A percentile compares a stretch with the other conserved stretches of the same genome.
phyloP scores from a whole-genome alignment of 2,113 vertebrate genomes.

The Pseudonaja textilis region DNA sequence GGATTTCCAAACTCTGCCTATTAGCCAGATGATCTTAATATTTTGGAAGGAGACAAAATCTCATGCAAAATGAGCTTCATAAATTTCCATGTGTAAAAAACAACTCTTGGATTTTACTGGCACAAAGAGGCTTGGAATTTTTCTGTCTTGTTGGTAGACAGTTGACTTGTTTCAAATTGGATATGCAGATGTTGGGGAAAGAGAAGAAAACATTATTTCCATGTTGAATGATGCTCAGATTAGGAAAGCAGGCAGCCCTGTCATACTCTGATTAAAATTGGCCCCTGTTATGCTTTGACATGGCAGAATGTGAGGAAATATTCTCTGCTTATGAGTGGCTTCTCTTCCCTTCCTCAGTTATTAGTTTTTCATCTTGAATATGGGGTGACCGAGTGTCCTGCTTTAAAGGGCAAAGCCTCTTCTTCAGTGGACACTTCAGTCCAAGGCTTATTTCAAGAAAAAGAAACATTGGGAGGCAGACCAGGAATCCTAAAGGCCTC shows the following conservation, averaged over 20 bases:
- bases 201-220: background rate
- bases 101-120: background rate
- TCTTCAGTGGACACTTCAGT: background rate
- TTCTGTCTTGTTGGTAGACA: background rate
- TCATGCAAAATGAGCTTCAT: conserved; percentile 40
- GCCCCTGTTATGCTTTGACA: accelerated
- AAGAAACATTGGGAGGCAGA: background rate
- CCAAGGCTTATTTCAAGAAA: background rate
- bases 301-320: background rate
- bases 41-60: conserved; percentile 24
- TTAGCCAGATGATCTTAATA: conserved; percentile 33
- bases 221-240: conserved; percentile 2
- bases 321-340: background rate
- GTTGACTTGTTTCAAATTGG: background rate
- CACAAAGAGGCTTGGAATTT: conserved; percentile 19
- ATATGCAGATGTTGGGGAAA: conserved; percentile 7
- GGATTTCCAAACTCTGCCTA: background rate
- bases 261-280: conserved; percentile 10
- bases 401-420: background rate
- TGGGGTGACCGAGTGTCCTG: background rate
- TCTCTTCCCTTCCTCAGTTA: background rate
- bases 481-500: background rate
- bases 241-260: background rate
- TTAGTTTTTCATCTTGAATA: background rate
- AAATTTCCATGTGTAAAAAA: conserved; percentile 20